phyloP scores from a whole-genome alignment of 1,140 invertebrate species.

The Ceratitis capitata region DNA sequence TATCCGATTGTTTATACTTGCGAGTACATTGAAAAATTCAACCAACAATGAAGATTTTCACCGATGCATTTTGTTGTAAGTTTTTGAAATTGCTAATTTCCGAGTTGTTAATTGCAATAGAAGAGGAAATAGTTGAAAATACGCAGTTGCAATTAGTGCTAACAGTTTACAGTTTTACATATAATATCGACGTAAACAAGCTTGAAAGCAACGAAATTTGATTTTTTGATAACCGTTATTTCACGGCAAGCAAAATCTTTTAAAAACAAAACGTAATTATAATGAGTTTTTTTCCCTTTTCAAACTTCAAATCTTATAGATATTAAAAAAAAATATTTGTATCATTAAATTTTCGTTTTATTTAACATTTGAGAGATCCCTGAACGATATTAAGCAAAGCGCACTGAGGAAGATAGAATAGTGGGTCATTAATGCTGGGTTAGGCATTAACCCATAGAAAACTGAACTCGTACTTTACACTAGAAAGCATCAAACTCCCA shows the following conservation, averaged over 20 bases:
- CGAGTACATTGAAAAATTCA: not conserved
- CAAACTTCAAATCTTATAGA: no score
- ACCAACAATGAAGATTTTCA: slow-evolving; percentile 29
- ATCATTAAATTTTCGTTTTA: no score
- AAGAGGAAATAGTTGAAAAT: not conserved
- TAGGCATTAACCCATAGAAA: no score
- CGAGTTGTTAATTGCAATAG: not conserved
- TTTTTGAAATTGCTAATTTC: not conserved
- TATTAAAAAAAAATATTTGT: not conserved
- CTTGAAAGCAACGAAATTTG: not conserved
- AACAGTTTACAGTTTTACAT: not conserved
- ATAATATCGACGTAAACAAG: slow-evolving; percentile 49
- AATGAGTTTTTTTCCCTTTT: no score
- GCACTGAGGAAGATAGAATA: no score
- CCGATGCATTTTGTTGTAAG: not conserved
- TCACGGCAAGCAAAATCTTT: not conserved
- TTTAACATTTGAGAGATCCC: no score
- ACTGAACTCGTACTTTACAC: no score
- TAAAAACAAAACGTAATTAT: no score
- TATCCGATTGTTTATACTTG: not conserved
- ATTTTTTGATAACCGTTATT: not conserved
- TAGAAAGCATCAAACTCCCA: no score
- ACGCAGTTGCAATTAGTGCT: no score
- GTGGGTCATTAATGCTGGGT: no score
- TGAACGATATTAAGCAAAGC: no score